phyloP scores from a whole-genome alignment of 2,113 vertebrate genomes.

The Rhinopomastus cyanomelas region DNA sequence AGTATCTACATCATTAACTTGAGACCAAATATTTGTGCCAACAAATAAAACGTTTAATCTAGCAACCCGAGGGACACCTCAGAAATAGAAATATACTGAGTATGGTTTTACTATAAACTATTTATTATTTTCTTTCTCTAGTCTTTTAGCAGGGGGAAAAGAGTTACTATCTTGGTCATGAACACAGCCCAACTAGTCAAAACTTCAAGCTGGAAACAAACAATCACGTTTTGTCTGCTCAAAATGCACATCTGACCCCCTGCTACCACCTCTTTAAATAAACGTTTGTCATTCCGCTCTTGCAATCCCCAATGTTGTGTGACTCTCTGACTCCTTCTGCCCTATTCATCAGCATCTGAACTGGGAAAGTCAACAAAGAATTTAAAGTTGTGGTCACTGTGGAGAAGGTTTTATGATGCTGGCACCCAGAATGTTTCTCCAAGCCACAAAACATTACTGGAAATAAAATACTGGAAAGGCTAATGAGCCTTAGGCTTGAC shows the following conservation, averaged over 20 bases:
- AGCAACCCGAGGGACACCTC: not conserved
- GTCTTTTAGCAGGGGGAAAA: not conserved
- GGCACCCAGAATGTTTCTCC: not conserved
- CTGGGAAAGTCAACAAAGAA: not conserved
- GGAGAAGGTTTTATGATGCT: rapidly evolving
- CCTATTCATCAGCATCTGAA: not conserved
- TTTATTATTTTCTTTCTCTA: not conserved
- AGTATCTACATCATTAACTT: not conserved
- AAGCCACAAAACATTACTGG: not conserved
- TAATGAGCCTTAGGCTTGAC: not conserved
- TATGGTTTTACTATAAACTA: not conserved
- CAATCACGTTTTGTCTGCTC: not conserved
- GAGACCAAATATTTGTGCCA: not conserved
- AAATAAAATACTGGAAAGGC: not conserved
- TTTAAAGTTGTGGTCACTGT: not conserved
- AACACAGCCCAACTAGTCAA: not conserved
- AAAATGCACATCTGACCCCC: not conserved
- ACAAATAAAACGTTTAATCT: not conserved
- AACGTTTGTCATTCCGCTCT: no score
- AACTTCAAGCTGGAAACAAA: no score
- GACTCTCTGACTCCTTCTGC: no score
- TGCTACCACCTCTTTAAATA: not conserved
- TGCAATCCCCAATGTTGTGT: no score
- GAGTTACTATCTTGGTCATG: not conserved
- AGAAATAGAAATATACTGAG: not conserved